phyloP scores from a whole-genome alignment of 2,113 vertebrate genomes.

The Tragelaphus scriptus region DNA sequence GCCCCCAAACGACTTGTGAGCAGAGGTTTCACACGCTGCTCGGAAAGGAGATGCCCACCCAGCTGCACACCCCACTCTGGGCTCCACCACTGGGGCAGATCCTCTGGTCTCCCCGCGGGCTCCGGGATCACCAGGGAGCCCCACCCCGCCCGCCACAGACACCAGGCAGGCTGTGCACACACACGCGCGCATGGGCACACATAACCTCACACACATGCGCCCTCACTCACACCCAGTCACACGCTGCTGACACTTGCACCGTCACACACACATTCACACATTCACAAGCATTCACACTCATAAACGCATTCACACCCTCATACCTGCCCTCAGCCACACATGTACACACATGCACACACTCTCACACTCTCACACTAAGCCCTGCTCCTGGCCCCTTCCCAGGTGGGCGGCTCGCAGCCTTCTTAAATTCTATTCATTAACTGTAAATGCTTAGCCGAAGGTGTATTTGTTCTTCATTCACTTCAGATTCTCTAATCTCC shows the following conservation, averaged over 20 bases:
- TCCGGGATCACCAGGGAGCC: rapidly evolving
- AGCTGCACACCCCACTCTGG: rapidly evolving
- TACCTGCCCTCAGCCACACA: neutral
- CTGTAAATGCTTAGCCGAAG: neutral
- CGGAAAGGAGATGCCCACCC: rapidly evolving
- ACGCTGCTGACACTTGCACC: rapidly evolving
- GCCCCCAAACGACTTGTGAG: neutral
- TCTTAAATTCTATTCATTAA: rapidly evolving
- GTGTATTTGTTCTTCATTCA: neutral
- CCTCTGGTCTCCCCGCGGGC: rapidly evolving
- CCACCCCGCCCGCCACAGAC: rapidly evolving
- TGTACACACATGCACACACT: neutral
- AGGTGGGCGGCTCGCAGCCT: neutral
- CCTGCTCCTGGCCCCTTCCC: neutral
- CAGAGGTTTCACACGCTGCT: rapidly evolving
- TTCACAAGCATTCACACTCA: neutral
- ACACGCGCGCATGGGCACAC: rapidly evolving
- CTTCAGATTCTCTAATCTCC: neutral
- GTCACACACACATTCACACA: rapidly evolving
- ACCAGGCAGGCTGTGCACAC: rapidly evolving
- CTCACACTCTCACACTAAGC: neutral
- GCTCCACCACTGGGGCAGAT: rapidly evolving
- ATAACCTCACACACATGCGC: neutral
- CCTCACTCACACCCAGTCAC: neutral
- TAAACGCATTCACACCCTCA: rapidly evolving